Percentiles rank a stretch among this genome's conserved stretches.
Conservation (phyloP, 1,140 invertebrate genomes). For the Mizuhopecten yessoensis region DNA sequence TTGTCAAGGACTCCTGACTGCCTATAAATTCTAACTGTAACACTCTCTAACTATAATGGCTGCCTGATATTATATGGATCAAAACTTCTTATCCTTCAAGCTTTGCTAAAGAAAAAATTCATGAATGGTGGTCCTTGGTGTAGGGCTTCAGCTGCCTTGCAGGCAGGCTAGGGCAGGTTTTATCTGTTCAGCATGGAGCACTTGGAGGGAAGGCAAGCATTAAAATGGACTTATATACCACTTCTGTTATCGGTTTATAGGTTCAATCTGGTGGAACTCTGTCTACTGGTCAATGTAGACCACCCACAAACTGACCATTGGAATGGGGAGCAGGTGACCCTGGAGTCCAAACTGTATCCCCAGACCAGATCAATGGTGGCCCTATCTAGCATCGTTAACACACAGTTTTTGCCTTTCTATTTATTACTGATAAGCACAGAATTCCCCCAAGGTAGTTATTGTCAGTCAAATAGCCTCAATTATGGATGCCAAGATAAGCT, state of each 20-base stretch:
- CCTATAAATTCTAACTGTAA: constrained; percentile 35
- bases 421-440: not conserved
- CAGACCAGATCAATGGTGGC: not conserved
- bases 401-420: not conserved
- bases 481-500: not conserved
- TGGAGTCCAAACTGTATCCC: not conserved
- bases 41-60: constrained; percentile 32
- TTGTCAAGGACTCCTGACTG: constrained; percentile 30
- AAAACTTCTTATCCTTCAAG: constrained; percentile 39
- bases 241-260: not conserved
- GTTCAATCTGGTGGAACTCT: not conserved
- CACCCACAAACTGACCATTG: not conserved
- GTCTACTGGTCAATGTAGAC: not conserved
- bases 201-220: constrained; percentile 31
- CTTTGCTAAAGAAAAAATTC: constrained; percentile 4
- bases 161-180: constrained; percentile 7
- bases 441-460: not conserved
- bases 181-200: constrained; percentile 19
- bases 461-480: constrained; percentile 27
- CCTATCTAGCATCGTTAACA: no score
- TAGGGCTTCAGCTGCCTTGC: not conserved
- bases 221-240: constrained; percentile 13
- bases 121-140: not conserved
- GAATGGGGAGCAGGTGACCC: not conserved
- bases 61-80: constrained; percentile 16